Evolutionary conservation across 2,113 vertebrate species (phyloP), one percentile per base, ranked within the genome.

Genomic region (Phylloscopus whistleri): DNA sequence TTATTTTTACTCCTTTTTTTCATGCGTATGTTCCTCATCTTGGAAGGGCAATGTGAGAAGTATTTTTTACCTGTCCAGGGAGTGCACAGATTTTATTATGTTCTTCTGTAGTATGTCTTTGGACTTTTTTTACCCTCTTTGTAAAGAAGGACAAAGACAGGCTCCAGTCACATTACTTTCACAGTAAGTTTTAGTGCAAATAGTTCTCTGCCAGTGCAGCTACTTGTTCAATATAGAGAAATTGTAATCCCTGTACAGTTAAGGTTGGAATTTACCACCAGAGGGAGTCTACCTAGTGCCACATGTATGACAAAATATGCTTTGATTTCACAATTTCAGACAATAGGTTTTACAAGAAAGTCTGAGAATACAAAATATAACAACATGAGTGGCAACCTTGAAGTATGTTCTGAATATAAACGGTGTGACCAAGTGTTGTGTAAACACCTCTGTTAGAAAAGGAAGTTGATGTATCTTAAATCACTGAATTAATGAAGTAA

Each of bases 1-100:
- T 5, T 19, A 63, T n/a, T 74, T 92, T 74, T 39, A 52, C 13
- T 60, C 16, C 9, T 93, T 63, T 62, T 62, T 10, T 55, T 68
- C 2, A 0, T 58, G 79, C 0, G 0, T 27, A 24, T 49, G n/a
- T 24, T 87, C 10, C 26, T 87, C n/a, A 51, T 39, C 58, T 82
- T 53, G 21, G 16, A 35, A 4, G 13, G 49, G 60, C 41, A 59
- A 60, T 0, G 3, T 0, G 0, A 20, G 23, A 51, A 74, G 11
- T 2, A 24, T 5, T 43, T 79, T 74, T 90, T 20, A 74, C 16
- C 8, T 4, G 0, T 52, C 22, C 39, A 77, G n/a, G 6, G 4
- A 13, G 16, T 68, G 21, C 17, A 78, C 17, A 35, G 37, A 18
- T 41, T 79, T 93, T 60, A 55, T 11, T 13, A 48, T 14, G 7